Base-by-base conservation (phyloP, 1,140 invertebrate genomes). In the Rhizoglyphus robini region DNA sequence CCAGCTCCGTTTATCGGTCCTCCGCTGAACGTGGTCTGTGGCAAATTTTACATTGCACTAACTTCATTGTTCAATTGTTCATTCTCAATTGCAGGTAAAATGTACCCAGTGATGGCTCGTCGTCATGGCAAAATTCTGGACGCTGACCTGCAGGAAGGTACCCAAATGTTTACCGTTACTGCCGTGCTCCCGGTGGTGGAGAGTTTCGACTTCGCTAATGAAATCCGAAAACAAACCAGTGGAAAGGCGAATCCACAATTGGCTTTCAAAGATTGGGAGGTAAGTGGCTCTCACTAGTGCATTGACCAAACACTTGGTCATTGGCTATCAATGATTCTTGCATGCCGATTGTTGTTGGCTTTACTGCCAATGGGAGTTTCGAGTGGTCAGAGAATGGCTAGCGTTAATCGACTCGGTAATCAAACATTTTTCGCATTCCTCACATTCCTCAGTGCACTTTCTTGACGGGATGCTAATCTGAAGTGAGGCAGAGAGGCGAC, bases 211-310 rank as follows among this genome's bases (percentile, higher is more conserved):
- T 90, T 99, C 76, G 88, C 89, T 4, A 85, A 90, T 57, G 90
- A 95, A 76, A 83, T 98, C 66, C 73, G 82, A 23, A 96, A 91
- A 72, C 87, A 92, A 76, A 98, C 94, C 31, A 96, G 91, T 68
- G 96, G 96, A 29, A 80, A 96, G 64, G 95, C 95, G 4, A 88
- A 86, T 76, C 93, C 94, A 13, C 94, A 96, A 76, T 81, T 99
- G 65, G 82, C 90, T 68, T 99, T 98, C 79, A 94, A 89, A 74
- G 92, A 96, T 76, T 99, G 94, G 89, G 91, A 98, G 85, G 88
- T 89, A 77, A 81, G 78, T 71, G 61, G 59, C n/a, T n/a, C n/a
- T n/a, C n/a, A n/a, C n/a, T n/a, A n/a, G n/a, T n/a, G n/a, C n/a
- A n/a, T n/a, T n/a, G n/a, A n/a, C n/a, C n/a, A n/a, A n/a, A n/a